A percentile compares a stretch with the other conserved stretches of the same genome.
These are phyloP conservation scores for Reticulitermes speratus DNA, from an alignment of 1,140 invertebrate genomes.

Conservation along the genomic window DNA sequence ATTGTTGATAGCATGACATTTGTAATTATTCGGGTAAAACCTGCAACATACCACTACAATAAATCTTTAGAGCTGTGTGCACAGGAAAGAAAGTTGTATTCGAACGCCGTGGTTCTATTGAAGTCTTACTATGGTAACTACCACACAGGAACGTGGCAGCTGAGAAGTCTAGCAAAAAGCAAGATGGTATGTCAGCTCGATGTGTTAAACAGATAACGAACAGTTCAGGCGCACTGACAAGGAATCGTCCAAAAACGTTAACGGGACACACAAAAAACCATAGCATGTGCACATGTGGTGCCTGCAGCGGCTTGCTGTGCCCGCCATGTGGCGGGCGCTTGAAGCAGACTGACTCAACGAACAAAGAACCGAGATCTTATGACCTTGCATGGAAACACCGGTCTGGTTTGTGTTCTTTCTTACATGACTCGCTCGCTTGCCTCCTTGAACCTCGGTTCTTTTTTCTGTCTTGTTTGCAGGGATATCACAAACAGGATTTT, in stretches of 20 bases:
- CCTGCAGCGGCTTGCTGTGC: not conserved
- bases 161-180: not conserved
- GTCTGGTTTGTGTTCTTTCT: not conserved
- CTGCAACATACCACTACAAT: too few relatives aligned
- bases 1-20: too few relatives aligned
- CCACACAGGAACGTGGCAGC: too few relatives aligned
- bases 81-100: too few relatives aligned
- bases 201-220: not conserved
- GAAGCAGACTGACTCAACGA: not conserved
- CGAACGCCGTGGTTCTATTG: too few relatives aligned
- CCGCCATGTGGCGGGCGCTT: not conserved
- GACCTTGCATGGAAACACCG: conserved; percentile 6
- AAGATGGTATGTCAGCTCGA: not conserved
- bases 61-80: too few relatives aligned
- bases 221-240: not conserved
- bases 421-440: not conserved
- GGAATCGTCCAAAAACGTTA: not conserved
- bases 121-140: too few relatives aligned
- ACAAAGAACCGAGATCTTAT: not conserved
- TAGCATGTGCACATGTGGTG: not conserved
- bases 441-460: not conserved
- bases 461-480: not conserved
- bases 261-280: not conserved
- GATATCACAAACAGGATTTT: conserved; percentile 8
- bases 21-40: too few relatives aligned